Base-by-base conservation (phyloP, 2,113 vertebrate genomes). In the Paraplagusia blochii region DNA sequence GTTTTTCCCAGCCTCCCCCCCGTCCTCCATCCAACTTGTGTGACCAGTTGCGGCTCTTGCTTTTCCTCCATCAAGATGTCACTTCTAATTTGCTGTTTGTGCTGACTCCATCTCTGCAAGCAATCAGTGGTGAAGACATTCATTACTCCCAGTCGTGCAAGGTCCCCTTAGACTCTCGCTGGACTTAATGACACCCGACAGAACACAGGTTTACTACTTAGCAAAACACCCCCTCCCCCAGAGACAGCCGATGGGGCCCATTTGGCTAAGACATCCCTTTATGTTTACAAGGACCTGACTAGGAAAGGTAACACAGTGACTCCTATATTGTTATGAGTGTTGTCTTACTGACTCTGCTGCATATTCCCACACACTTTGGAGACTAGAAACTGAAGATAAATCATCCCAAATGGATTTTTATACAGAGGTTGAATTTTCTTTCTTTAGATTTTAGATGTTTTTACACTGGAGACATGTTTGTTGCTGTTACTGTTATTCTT, bases 41-140 rank as follows among this genome's bases (percentile, higher is more conserved):
- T 66, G 68, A 76, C 83, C 81, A 77, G 79, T 80, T 85, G 75
- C 69, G 81, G 59, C 80, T 81, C 68, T 44, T 66, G 60, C 75
- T 79, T 78, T 73, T 49, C 73, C 69, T 83, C 81, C 61, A 85
- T 87, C 84, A 72, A 76, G 67, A 81, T 79, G 80, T 86, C 84
- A 76, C 79, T 85, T 88, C 77, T 85, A 88, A 90, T 91, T 88
- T 89, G 77, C 60, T 71, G 76, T 87, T 85, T 80, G 76, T 88
- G 89, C 89, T 89, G 88, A 89, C 84, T 87, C 71, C 74, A 85
- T 88, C 76, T 84, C 85, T 82, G 73, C 84, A 85, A 85, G 84
- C 88, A 89, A 91, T 90, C 87, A 90, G 77, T 71, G 77, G 78
- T 82, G 76, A 86, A 88, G 77, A 83, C 81, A 81, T 75, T 84